phyloP scores from a whole-genome alignment of 2,113 vertebrate genomes.

The Python bivittatus region DNA sequence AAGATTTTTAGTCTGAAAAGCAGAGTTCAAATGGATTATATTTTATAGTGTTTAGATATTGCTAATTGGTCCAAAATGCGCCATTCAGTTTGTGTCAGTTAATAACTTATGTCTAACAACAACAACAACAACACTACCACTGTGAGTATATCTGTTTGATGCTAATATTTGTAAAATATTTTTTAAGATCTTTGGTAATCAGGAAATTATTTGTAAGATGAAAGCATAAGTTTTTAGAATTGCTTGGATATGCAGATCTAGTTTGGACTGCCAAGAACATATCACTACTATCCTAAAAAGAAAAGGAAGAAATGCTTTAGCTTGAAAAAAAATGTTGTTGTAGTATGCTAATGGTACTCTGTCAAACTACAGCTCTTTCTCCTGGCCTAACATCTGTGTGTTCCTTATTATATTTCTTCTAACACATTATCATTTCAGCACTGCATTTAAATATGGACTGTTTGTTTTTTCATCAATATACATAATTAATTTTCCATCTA shows the following conservation, averaged over 20 bases:
- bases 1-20: not conserved
- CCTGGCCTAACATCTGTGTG: not conserved
- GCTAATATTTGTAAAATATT: not conserved
- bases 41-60: not conserved
- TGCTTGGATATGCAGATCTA: not conserved
- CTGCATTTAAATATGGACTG: not conserved
- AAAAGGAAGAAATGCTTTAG: not conserved
- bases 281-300: not conserved
- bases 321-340: not conserved
- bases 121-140: not conserved
- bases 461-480: not conserved
- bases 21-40: not conserved
- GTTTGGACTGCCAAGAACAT: not conserved
- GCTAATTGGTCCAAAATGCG: not conserved
- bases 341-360: not conserved
- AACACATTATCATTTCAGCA: not conserved
- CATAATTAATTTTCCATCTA: not conserved
- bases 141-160: not conserved
- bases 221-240: not conserved
- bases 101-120: not conserved
- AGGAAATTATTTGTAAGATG: not conserved
- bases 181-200: not conserved
- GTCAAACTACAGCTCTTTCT: not conserved
- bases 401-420: not conserved
- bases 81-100: not conserved